These are phyloP conservation scores for Malurus splendens DNA, from an alignment of 2,797 vertebrate genomes.

Conservation along the genomic window DNA sequence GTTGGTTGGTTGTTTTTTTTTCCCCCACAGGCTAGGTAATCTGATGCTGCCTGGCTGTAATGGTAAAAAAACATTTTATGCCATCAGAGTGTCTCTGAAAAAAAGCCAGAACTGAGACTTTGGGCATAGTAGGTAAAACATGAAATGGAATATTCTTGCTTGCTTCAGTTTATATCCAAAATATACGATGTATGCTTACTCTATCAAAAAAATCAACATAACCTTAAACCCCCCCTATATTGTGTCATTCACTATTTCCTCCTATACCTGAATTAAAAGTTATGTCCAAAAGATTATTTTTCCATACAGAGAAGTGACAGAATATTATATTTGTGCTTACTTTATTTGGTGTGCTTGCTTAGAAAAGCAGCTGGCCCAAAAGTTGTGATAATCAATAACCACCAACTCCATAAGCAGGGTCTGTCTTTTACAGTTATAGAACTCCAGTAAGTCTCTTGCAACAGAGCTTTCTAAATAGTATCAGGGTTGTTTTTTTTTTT, in stretches of 20 bases:
- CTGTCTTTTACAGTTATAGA: not conserved
- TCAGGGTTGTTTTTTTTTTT: not conserved
- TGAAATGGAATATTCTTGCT: not conserved
- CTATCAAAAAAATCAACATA: too few species aligned
- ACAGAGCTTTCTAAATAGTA: not conserved
- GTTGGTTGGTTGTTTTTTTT: not conserved
- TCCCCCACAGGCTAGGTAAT: not conserved
- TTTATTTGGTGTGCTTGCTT: not conserved
- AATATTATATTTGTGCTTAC: not conserved
- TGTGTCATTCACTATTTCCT: not conserved
- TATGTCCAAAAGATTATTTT: not conserved
- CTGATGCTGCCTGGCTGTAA: rapidly evolving
- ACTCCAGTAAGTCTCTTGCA: not conserved
- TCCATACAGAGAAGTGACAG: not conserved
- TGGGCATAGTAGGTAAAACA: not conserved
- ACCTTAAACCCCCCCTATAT: rapidly evolving
- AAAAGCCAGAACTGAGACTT: not conserved
- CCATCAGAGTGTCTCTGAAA: not conserved
- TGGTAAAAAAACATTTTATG: not conserved
- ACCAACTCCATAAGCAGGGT: not conserved
- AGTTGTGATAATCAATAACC: not conserved
- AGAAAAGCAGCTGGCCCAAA: not conserved
- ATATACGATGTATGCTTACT: not conserved
- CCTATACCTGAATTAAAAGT: not conserved
- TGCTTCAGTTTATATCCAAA: not conserved